A percentile compares a stretch with the other conserved stretches of the same genome.
Evolutionary conservation across 2,797 vertebrate species (phyloP).

Genomic region (Malurus splendens): DNA sequence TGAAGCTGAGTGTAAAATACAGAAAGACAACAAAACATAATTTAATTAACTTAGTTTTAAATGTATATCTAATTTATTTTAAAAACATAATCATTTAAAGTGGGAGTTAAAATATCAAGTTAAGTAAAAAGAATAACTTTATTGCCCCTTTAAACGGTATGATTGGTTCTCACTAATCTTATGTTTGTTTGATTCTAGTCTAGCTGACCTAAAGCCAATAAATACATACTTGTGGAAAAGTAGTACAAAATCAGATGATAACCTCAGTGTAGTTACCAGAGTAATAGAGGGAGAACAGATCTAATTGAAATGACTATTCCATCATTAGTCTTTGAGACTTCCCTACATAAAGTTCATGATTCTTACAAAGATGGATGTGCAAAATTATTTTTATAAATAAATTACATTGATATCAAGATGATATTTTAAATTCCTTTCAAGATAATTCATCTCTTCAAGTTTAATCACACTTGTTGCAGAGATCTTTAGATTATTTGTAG

Average conservation of each 20-base stretch:
- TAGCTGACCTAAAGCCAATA: neutral
- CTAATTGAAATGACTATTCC: neutral
- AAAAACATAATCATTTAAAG: neutral
- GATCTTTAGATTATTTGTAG: neutral
- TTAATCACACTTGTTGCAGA: neutral
- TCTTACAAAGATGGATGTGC: neutral
- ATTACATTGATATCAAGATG: neutral
- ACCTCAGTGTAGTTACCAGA: neutral
- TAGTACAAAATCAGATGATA: neutral
- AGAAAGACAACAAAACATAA: neutral
- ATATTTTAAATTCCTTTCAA: conserved; percentile 20
- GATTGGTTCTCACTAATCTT: neutral
- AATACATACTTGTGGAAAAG: neutral
- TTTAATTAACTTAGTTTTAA: neutral
- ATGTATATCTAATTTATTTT: neutral
- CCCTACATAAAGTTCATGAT: conserved; percentile 7
- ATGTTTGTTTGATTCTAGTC: neutral
- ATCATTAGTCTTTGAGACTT: conserved; percentile 14
- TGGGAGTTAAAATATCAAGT: neutral
- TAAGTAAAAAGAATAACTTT: neutral
- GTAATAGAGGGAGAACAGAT: neutral
- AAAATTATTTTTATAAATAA: conserved; percentile 33
- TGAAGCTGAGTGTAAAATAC: neutral
- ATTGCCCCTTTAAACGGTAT: neutral
- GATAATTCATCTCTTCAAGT: neutral